Conservation (phyloP, 2,888 invertebrate species). For the Phytoseiulus persimilis region DNA sequence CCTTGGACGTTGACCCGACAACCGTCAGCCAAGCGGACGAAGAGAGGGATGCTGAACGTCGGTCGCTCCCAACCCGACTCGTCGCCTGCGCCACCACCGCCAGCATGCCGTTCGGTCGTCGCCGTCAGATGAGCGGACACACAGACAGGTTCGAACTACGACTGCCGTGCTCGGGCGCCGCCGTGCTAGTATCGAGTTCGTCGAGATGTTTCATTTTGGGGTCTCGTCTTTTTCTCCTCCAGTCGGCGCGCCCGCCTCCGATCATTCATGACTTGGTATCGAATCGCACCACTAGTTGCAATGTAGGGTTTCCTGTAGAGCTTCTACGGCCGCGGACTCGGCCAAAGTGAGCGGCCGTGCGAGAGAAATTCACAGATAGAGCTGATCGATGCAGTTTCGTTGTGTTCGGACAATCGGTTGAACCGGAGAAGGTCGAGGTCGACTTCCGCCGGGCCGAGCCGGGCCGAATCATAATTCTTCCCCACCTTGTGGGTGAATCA, state of each 20-base stretch:
- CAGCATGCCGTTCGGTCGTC: background rate
- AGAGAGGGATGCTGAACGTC: background rate
- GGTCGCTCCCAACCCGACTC: background rate
- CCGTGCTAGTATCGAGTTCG: background rate
- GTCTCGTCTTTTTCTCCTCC: background rate
- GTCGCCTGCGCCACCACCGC: background rate
- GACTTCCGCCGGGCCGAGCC: background rate
- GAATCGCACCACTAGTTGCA: background rate
- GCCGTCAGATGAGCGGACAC: background rate
- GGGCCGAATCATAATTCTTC: no score
- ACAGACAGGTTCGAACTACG: background rate
- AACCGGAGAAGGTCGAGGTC: background rate
- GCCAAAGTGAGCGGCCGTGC: background rate
- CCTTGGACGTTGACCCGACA: conserved; percentile 36
- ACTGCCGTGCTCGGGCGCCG: background rate
- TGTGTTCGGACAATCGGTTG: background rate
- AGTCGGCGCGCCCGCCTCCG: background rate
- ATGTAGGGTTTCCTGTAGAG: background rate
- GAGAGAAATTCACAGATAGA: no score
- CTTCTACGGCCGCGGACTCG: background rate
- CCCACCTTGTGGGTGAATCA: no score
- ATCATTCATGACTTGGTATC: background rate
- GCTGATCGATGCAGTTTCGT: background rate
- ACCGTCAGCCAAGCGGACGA: background rate
- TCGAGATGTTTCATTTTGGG: background rate